These are phyloP conservation scores for Phorcus lineatus DNA, from an alignment of 2,888 invertebrate species.

Conservation along the genomic window DNA sequence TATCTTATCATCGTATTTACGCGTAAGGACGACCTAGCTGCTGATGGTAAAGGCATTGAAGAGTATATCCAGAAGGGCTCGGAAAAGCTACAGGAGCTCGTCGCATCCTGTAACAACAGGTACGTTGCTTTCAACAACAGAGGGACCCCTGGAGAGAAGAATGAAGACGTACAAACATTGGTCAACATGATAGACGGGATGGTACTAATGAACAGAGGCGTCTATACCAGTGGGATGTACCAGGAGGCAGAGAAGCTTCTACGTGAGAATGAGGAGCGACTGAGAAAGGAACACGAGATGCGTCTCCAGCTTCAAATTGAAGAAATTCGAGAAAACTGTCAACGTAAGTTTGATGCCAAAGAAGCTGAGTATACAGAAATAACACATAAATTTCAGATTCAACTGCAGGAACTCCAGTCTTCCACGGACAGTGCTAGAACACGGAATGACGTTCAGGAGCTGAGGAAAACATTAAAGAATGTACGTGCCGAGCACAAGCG, in stretches of 20 bases:
- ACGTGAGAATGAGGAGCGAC: background rate
- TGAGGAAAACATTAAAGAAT: too few relatives aligned
- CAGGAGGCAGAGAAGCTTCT: slow-evolving; percentile 28
- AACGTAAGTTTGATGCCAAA: too few relatives aligned
- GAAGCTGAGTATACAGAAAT: background rate
- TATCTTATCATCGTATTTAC: slow-evolving; percentile 36
- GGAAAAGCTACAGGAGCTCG: slow-evolving; percentile 1
- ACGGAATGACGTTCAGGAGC: too few relatives aligned
- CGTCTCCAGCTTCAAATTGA: too few relatives aligned
- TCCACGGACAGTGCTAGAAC: background rate
- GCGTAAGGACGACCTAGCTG: slow-evolving; percentile 29
- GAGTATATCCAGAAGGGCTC: slow-evolving; percentile 28
- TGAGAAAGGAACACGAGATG: background rate
- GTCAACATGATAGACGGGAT: slow-evolving; percentile 24
- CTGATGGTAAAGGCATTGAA: slow-evolving; percentile 24
- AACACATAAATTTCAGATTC: background rate
- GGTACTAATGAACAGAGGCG: slow-evolving; percentile 26
- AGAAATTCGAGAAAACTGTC: too few relatives aligned
- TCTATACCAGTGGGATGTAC: slow-evolving; percentile 39
- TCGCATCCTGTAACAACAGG: slow-evolving; percentile 20
- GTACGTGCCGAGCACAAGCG: too few relatives aligned
- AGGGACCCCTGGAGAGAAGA: background rate
- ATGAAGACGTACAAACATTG: slow-evolving; percentile 23
- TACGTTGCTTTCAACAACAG: slow-evolving; percentile 28
- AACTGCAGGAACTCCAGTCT: background rate